These are phyloP conservation scores for Ceratotherium simum DNA, from an alignment of 2,113 vertebrate species.

Conservation along the genomic window DNA sequence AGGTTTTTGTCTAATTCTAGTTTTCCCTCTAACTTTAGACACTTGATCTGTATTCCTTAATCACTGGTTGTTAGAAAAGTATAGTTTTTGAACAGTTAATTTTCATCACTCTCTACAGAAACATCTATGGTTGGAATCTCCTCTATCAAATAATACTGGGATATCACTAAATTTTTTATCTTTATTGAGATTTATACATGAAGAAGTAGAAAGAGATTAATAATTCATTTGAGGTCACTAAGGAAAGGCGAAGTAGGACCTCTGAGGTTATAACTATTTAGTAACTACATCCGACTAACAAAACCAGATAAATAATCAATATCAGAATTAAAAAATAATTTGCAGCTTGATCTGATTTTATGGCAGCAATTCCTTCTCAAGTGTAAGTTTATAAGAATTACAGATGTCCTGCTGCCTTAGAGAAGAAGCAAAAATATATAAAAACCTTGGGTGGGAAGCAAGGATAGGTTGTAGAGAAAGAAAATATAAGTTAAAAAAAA, in stretches of 20 bases:
- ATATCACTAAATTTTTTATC: background rate
- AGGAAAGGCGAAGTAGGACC: background rate
- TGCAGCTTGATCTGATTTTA: background rate
- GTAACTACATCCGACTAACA: background rate
- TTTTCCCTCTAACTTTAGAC: conserved; percentile 11
- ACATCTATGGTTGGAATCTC: background rate
- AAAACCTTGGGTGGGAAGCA: conserved; percentile 31
- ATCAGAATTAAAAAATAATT: conserved; percentile 22
- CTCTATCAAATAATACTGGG: background rate
- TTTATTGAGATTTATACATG: conserved; percentile 25
- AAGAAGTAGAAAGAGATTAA: background rate
- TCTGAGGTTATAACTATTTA: background rate
- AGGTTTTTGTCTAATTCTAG: background rate
- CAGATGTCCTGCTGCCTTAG: conserved; percentile 11
- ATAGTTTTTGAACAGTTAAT: background rate
- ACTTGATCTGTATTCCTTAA: background rate
- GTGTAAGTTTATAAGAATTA: background rate
- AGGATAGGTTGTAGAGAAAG: background rate
- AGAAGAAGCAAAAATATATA: conserved; percentile 74
- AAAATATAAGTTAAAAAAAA: conserved; percentile 13
- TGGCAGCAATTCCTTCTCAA: background rate
- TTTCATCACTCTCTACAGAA: background rate
- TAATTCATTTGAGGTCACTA: background rate
- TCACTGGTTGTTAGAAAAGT: background rate
- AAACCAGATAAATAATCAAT: background rate